Evolutionary conservation across 2,113 vertebrate species (phyloP).

Genomic region (Paralichthys olivaceus): DNA sequence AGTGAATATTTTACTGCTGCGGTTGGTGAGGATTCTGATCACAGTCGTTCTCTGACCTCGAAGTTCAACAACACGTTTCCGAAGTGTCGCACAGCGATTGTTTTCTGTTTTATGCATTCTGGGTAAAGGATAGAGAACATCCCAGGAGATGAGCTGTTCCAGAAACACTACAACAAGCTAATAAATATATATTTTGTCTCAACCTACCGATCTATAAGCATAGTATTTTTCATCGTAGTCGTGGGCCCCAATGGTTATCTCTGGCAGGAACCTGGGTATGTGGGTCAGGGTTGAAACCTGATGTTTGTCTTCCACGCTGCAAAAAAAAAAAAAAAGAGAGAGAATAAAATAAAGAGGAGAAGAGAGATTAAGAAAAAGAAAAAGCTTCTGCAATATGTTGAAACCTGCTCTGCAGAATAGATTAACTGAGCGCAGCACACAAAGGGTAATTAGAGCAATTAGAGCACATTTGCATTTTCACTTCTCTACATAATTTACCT

Average conservation of each 20-base stretch:
- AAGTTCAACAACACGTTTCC: not conserved
- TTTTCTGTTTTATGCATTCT: too few species aligned
- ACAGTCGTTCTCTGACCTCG: not conserved
- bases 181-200: not conserved
- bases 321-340: not conserved
- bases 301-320: conserved; percentile 87
- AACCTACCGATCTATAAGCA: conserved; percentile 82
- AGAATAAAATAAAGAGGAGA: not conserved
- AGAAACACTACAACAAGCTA: not conserved
- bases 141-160: too few species aligned
- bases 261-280: conserved; percentile 87
- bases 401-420: too few species aligned
- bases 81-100: too few species aligned
- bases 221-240: conserved; percentile 81
- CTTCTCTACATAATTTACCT: not conserved
- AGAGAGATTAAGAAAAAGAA: too few species aligned
- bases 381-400: too few species aligned
- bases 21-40: too few species aligned
- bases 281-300: conserved; percentile 72
- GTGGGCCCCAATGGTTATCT: conserved; percentile 87
- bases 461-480: not conserved
- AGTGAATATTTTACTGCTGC: too few species aligned
- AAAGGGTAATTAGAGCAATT: not conserved
- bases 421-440: too few species aligned
- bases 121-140: too few species aligned